Conservation (phyloP, 2,113 vertebrate species). For the Mastomys coucha region DNA sequence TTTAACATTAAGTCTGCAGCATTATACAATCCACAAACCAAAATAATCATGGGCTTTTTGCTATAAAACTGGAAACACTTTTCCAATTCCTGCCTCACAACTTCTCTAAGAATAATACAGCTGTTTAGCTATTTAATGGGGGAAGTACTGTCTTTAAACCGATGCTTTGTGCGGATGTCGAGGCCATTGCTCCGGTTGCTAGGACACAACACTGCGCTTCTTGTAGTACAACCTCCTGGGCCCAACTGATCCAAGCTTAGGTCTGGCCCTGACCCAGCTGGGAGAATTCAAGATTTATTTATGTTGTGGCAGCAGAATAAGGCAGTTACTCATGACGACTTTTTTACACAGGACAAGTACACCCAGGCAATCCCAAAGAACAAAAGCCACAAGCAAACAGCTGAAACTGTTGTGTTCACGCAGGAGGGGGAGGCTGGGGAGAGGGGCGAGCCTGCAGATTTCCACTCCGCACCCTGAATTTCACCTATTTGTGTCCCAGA, state of each 20-base stretch:
- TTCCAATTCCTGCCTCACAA: conserved; percentile 38
- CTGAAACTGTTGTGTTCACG: neutral
- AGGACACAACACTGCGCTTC: neutral
- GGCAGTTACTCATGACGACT: neutral
- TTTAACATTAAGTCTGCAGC: conserved; percentile 18
- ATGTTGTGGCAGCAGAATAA: neutral
- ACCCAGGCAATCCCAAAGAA: neutral
- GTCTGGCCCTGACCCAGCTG: neutral
- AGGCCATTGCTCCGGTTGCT: neutral
- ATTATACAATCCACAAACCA: conserved; percentile 8
- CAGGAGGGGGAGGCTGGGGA: neutral
- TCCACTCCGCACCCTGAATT: neutral
- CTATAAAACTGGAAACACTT: conserved; percentile 39
- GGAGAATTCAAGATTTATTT: neutral
- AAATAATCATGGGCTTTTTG: conserved; percentile 42
- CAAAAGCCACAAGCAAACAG: neutral
- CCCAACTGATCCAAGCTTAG: neutral
- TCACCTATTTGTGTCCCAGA: neutral
- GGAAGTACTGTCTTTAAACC: neutral
- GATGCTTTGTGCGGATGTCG: neutral
- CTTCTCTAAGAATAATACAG: conserved; percentile 57
- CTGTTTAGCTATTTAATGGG: conserved; percentile 14
- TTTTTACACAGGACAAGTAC: neutral
- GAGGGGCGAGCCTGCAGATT: neutral
- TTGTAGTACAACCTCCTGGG: neutral